Evolutionary conservation across 2,888 invertebrate species (phyloP).

Genomic region (Incurvaria masculella): DNA sequence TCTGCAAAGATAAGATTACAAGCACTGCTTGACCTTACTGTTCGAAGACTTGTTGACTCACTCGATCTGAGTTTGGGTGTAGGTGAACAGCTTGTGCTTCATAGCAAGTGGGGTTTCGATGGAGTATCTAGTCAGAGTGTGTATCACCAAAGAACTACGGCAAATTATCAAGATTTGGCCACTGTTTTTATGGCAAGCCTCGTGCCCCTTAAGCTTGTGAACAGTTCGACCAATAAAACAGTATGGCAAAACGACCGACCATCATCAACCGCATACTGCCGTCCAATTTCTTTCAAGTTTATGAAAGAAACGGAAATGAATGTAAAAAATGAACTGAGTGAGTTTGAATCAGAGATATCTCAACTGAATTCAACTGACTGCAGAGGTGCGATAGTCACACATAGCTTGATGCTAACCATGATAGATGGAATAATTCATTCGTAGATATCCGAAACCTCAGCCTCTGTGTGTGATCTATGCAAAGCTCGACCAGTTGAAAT

Average conservation of each 20-base stretch:
- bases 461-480: constrained; percentile 6
- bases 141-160: constrained; percentile 5
- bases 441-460: constrained; percentile 6
- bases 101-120: constrained; percentile 6
- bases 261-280: constrained; percentile 9
- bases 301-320: background rate
- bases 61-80: background rate
- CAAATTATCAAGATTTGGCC: background rate
- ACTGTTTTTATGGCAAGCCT: constrained; percentile 4
- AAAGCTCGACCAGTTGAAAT: constrained; percentile 7
- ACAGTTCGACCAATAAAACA: constrained; percentile 1
- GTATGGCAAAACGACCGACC: constrained; percentile 9
- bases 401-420: constrained; percentile 6
- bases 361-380: constrained; percentile 3
- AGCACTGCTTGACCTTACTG: background rate
- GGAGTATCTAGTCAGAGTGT: constrained; percentile 8
- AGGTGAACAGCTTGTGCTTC: background rate
- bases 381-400: constrained; percentile 1
- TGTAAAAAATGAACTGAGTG: constrained; percentile 1
- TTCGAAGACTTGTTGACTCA: background rate
- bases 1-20: background rate
- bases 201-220: background rate
- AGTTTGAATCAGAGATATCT: constrained; percentile 5
- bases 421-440: constrained; percentile 6
- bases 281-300: constrained; percentile 9